phyloP scores from a whole-genome alignment of 23 tunicate species.

The Phallusia fumigata region DNA sequence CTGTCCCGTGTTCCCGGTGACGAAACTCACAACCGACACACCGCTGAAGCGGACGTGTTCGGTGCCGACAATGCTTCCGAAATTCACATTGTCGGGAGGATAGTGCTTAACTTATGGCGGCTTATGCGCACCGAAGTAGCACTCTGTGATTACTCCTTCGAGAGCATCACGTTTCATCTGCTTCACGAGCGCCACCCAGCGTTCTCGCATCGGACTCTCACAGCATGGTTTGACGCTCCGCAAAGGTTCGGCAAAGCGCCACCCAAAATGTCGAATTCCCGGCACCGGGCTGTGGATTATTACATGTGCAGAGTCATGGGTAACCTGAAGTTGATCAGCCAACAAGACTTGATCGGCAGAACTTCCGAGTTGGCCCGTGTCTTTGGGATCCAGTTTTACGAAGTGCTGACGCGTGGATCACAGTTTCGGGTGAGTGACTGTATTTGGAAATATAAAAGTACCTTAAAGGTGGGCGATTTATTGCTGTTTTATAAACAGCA shows the following conservation, averaged over 20 bases:
- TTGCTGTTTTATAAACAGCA: not conserved
- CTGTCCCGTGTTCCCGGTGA: slow-evolving; percentile 73
- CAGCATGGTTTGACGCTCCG: slow-evolving; percentile 67
- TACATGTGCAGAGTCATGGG: slow-evolving; percentile 63
- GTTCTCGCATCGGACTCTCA: slow-evolving; percentile 52
- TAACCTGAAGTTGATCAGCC: slow-evolving; percentile 51
- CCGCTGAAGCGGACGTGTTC: slow-evolving; percentile 43
- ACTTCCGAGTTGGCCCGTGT: slow-evolving; percentile 80
- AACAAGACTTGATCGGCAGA: slow-evolving; percentile 64
- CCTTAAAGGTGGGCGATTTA: too few relatives aligned
- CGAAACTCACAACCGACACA: slow-evolving; percentile 33
- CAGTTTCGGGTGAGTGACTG: slow-evolving; percentile 72
- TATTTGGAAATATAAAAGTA: not conserved
- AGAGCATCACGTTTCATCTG: slow-evolving; percentile 64
- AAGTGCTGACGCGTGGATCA: slow-evolving; percentile 81
- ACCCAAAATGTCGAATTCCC: not conserved
- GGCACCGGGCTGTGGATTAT: slow-evolving; percentile 65
- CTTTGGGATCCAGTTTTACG: slow-evolving; percentile 90
- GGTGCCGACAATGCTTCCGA: slow-evolving; percentile 85
- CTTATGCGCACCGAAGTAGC: slow-evolving; percentile 68
- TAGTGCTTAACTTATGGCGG: slow-evolving; percentile 85
- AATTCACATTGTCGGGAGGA: slow-evolving; percentile 60
- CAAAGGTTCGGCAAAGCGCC: not conserved
- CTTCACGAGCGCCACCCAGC: slow-evolving; percentile 66
- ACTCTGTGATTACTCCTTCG: slow-evolving; percentile 54